These are phyloP conservation scores for Stenurella melanura DNA, from an alignment of 2,888 invertebrate genomes.

Conservation along the genomic window DNA sequence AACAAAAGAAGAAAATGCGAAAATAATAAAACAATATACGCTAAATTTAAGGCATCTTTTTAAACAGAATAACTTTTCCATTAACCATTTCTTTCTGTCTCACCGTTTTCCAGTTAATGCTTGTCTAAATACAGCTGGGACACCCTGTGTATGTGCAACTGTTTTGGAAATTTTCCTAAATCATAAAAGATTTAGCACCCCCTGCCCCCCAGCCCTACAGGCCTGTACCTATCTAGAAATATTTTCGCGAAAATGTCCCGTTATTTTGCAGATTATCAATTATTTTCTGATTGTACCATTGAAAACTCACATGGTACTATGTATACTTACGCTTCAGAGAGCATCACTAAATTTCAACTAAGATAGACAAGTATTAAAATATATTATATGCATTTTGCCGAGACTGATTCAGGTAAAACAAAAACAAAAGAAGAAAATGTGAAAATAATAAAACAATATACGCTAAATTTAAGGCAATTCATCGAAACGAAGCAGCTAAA, in stretches of 20 bases:
- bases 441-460: conserved; percentile 45
- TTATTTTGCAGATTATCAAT: too few species aligned
- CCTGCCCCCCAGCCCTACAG: too few species aligned
- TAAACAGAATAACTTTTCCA: too few species aligned
- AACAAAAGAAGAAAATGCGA: conserved; percentile 26
- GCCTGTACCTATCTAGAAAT: too few species aligned
- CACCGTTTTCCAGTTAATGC: too few species aligned
- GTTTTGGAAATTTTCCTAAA: too few species aligned
- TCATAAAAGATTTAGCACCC: too few species aligned
- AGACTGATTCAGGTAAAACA: conserved; percentile 9
- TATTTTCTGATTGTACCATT: not conserved
- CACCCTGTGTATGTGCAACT: too few species aligned
- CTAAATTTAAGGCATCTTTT: too few species aligned
- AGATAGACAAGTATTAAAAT: not conserved
- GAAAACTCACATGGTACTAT: not conserved
- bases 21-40: conserved; percentile 46
- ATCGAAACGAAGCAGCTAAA: conserved; percentile 32
- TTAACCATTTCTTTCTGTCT: too few species aligned
- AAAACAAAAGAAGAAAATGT: conserved; percentile 24
- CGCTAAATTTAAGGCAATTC: conserved; percentile 49
- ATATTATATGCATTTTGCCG: not conserved
- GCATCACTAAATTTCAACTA: not conserved
- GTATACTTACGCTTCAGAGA: not conserved
- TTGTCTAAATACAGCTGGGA: too few species aligned
- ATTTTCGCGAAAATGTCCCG: too few species aligned